Evolutionary conservation across 53 echinoderm and acorn worm species (phyloP).

Genomic region (Paracentrotus lividus): DNA sequence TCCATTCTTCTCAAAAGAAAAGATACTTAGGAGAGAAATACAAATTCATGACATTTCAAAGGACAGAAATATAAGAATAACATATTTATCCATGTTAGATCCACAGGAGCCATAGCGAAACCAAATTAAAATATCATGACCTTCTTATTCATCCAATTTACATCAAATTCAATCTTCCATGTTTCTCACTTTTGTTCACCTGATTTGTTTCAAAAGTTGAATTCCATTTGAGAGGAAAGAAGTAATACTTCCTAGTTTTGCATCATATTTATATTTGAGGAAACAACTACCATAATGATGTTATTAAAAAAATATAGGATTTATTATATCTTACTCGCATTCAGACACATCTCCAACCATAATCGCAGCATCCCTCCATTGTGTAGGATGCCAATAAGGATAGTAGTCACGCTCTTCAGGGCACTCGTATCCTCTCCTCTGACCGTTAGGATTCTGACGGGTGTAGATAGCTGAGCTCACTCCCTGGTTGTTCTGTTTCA

Average conservation of each 20-base stretch:
- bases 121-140: too few species aligned
- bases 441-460: slow-evolving; percentile 95
- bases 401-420: slow-evolving; percentile 98
- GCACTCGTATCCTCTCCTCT: slow-evolving; percentile 95
- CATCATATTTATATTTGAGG: neutral
- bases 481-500: slow-evolving; percentile 86
- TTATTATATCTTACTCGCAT: slow-evolving; percentile 85
- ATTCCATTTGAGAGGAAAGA: neutral
- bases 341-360: slow-evolving; percentile 82
- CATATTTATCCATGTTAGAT: too few species aligned
- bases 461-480: slow-evolving; percentile 96
- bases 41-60: too few species aligned
- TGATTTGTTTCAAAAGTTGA: too few species aligned
- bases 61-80: too few species aligned
- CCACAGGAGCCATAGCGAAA: too few species aligned
- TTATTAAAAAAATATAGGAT: neutral
- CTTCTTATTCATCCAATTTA: too few species aligned
- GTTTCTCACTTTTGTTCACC: too few species aligned
- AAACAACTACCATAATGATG: neutral
- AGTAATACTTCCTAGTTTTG: neutral
- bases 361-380: slow-evolving; percentile 94
- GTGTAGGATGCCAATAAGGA: slow-evolving; percentile 94
- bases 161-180: too few species aligned
- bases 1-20: too few species aligned
- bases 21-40: too few species aligned